phyloP scores from a whole-genome alignment of 2,888 invertebrate species.

The Diarsia rubi region DNA sequence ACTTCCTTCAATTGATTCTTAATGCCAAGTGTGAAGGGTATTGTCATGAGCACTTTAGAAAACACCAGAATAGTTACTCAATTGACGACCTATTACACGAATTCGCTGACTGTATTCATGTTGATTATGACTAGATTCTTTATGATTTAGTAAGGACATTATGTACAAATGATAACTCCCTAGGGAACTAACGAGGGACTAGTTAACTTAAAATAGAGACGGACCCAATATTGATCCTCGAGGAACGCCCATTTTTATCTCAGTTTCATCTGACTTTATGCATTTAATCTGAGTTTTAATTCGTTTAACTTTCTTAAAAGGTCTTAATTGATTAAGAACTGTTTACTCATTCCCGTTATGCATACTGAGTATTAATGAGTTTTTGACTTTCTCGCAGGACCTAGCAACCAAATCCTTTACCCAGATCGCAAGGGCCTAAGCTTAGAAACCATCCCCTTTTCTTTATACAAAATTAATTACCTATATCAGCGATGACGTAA shows the following conservation, averaged over 20 bases:
- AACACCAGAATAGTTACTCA: conserved; percentile 6
- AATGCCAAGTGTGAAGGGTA: conserved; percentile 13
- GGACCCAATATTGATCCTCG: not conserved
- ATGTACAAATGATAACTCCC: too few species aligned
- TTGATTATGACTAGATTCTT: not conserved
- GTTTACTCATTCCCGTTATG: not conserved
- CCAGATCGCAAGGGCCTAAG: not conserved
- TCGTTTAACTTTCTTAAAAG: not conserved
- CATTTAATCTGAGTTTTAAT: not conserved
- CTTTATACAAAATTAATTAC: conserved; percentile 20
- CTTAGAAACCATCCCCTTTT: not conserved
- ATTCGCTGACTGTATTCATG: not conserved
- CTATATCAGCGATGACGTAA: conserved; percentile 39
- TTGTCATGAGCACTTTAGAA: conserved; percentile 12
- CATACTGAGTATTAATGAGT: not conserved
- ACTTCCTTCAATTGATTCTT: conserved; percentile 31
- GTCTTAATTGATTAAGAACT: not conserved
- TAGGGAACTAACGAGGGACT: not conserved
- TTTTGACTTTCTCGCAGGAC: not conserved
- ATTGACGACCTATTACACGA: not conserved
- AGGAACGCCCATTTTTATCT: not conserved
- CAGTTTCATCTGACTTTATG: not conserved
- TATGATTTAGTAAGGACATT: not conserved
- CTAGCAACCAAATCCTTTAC: not conserved
- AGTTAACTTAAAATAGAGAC: not conserved